These are phyloP conservation scores for Chaetodon auriga DNA, from an alignment of 2,113 vertebrate genomes.

Conservation along the genomic window DNA sequence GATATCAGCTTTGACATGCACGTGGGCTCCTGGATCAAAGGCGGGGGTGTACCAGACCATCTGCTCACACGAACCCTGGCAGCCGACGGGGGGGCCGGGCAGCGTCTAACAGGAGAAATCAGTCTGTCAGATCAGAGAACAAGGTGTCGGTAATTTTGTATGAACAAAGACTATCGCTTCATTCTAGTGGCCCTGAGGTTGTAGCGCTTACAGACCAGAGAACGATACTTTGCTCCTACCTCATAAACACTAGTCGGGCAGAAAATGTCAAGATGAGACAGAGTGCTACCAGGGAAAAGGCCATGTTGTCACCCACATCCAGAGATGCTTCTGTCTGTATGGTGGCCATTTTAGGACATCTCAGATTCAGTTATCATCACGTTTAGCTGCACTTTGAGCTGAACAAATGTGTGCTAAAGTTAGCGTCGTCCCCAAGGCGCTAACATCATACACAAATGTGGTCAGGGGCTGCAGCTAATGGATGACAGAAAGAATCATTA, in stretches of 20 bases:
- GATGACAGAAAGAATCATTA: neutral
- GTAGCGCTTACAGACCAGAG: neutral
- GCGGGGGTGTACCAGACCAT: conserved; percentile 5
- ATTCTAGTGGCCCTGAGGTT: neutral
- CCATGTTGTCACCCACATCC: neutral
- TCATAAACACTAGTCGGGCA: neutral
- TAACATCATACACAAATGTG: neutral
- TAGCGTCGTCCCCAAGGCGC: neutral
- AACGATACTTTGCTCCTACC: neutral
- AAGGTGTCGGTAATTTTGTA: conserved; percentile 19
- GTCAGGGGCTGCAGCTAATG: neutral
- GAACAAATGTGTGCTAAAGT: neutral
- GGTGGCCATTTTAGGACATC: neutral
- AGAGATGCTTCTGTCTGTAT: neutral
- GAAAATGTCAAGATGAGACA: neutral
- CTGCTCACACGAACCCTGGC: conserved; percentile 34
- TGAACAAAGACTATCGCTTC: neutral
- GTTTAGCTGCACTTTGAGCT: neutral
- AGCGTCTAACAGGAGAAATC: neutral
- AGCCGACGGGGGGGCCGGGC: neutral
- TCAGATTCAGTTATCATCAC: neutral
- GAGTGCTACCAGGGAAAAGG: neutral
- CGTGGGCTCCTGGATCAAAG: neutral
- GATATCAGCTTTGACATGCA: conserved; percentile 12
- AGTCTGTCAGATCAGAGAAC: conserved; percentile 5